Evolutionary conservation across 2,888 invertebrate species (phyloP).

Genomic region (Micropterix aruncella): DNA sequence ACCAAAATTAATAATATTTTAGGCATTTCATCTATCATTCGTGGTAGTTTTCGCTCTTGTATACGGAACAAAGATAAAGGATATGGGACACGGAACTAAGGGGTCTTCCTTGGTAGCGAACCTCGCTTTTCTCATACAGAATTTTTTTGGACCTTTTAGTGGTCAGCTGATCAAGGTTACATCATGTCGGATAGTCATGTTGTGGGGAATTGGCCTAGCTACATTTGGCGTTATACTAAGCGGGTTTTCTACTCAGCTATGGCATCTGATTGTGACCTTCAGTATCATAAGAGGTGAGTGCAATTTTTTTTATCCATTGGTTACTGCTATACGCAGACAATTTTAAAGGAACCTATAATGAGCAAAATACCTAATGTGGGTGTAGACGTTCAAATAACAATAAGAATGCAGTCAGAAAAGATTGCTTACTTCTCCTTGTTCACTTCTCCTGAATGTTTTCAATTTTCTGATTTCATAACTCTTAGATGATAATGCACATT

Average conservation of each 20-base stretch:
- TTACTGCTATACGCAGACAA: no score
- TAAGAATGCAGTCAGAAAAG: no score
- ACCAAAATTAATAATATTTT: no score
- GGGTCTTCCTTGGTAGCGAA: not conserved
- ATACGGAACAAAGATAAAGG: not conserved
- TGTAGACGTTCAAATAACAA: no score
- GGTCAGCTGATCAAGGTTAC: constrained; percentile 19
- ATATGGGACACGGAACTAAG: not conserved
- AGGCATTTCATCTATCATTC: not conserved
- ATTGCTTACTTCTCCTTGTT: no score
- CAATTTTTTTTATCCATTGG: no score
- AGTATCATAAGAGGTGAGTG: constrained; percentile 35
- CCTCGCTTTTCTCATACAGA: not conserved
- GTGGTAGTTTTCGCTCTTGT: not conserved
- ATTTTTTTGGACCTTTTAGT: not conserved
- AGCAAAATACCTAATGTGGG: no score
- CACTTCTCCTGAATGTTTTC: no score
- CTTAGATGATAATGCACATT: no score
- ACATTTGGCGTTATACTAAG: constrained; percentile 31
- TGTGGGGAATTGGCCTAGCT: constrained; percentile 26
- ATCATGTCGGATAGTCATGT: constrained; percentile 29
- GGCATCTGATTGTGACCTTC: constrained; percentile 30
- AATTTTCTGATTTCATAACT: no score
- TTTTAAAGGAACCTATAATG: no score
- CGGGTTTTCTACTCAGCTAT: constrained; percentile 29